Evolutionary conservation across 1,140 invertebrate species (phyloP).

Genomic region (Meloidogyne chitwoodi): DNA sequence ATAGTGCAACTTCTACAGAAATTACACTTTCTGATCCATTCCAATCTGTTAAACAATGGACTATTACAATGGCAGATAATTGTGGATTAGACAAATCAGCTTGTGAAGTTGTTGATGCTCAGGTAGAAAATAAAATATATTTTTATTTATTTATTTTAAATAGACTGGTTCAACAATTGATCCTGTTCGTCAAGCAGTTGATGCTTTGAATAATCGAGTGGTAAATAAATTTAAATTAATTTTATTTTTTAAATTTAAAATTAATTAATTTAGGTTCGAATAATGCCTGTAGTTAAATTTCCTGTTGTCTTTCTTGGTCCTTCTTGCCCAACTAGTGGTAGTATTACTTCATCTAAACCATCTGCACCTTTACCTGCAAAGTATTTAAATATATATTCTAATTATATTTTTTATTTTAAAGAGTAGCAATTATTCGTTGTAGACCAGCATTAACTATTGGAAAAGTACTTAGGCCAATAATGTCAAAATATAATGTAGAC

Average conservation of each 20-base stretch:
- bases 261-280: conserved; percentile 20
- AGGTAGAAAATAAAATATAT: conserved; percentile 22
- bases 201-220: conserved; percentile 52
- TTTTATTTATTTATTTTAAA: neutral
- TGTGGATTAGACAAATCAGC: conserved; percentile 46
- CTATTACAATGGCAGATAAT: conserved; percentile 44
- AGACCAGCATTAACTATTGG: conserved; percentile 48
- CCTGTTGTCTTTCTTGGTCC: conserved; percentile 53
- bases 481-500: conserved; percentile 53
- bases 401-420: neutral
- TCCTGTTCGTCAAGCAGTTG: conserved; percentile 52
- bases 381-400: conserved; percentile 10
- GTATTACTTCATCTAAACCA: conserved; percentile 13
- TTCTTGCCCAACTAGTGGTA: conserved; percentile 11
- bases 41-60: conserved; percentile 50
- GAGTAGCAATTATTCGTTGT: conserved; percentile 50
- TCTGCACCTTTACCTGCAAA: conserved; percentile 39
- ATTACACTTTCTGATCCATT: conserved; percentile 36
- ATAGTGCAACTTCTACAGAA: conserved; percentile 32
- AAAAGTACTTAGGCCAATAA: conserved; percentile 46
- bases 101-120: conserved; percentile 52
- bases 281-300: conserved; percentile 52
- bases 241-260: neutral
- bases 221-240: conserved; percentile 1
- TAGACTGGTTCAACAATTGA: conserved; percentile 54